These are phyloP conservation scores for Bovichtus variegatus DNA, from an alignment of 2,797 vertebrate species.

Conservation along the genomic window DNA sequence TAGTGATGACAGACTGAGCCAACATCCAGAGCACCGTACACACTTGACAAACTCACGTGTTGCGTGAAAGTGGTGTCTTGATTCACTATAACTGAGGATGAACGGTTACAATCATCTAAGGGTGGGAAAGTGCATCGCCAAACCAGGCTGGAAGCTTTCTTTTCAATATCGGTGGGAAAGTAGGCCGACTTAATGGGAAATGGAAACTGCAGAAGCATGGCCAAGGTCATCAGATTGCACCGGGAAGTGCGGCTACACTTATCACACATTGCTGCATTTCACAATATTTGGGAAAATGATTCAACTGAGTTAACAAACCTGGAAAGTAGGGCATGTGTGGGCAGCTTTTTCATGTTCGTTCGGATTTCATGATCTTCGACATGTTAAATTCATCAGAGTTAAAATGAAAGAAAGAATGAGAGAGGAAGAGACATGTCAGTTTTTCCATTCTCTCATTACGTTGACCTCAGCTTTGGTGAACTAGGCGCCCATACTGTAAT, in stretches of 20 bases:
- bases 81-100: constrained; percentile 18
- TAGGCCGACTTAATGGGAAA: constrained; percentile 47
- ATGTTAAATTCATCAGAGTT: constrained; percentile 80
- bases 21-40: constrained; percentile 5
- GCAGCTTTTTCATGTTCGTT: constrained; percentile 73
- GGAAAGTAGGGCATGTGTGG: constrained; percentile 66
- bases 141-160: constrained; percentile 27
- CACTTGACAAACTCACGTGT: constrained; percentile 28
- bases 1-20: constrained; percentile 13
- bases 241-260: constrained; percentile 54
- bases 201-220: constrained; percentile 55
- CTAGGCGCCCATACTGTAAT: constrained; percentile 47
- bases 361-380: constrained; percentile 74
- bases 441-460: constrained; percentile 80
- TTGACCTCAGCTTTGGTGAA: constrained; percentile 76
- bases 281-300: constrained; percentile 60
- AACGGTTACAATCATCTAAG: constrained; percentile 27
- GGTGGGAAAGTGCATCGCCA: constrained; percentile 30
- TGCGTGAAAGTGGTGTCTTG: too few relatives aligned
- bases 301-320: constrained; percentile 61
- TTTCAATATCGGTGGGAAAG: constrained; percentile 53
- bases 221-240: constrained; percentile 45
- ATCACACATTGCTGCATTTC: constrained; percentile 49
- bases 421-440: constrained; percentile 51
- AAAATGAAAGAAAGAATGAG: constrained; percentile 61